A percentile compares a stretch with the other conserved stretches of the same genome.
Evolutionary conservation across 2,113 vertebrate species (phyloP).

Genomic region (Seriola quinqueradiata): DNA sequence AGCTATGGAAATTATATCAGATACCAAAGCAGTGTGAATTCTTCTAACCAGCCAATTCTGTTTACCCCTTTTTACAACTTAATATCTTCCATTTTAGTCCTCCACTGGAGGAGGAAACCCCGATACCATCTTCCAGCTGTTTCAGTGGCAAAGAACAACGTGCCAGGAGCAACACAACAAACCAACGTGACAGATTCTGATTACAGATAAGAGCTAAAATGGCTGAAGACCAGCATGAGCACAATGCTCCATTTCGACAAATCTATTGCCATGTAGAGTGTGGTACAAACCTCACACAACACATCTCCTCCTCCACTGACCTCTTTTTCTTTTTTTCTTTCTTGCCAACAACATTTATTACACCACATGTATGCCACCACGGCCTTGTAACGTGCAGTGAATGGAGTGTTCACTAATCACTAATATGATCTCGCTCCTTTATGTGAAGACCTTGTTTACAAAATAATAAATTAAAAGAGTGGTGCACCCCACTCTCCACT

Average conservation of each 20-base stretch:
- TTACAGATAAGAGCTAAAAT: conserved; percentile 27
- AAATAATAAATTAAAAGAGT: not conserved
- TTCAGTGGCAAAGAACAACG: not conserved
- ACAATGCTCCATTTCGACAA: conserved; percentile 4
- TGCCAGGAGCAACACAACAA: conserved; percentile 21
- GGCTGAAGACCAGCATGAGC: conserved; percentile 21
- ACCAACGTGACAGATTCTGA: conserved; percentile 10
- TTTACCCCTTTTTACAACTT: not conserved
- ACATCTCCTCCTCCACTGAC: not conserved
- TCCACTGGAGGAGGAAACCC: not conserved
- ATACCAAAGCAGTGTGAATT: not conserved
- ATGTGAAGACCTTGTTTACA: not conserved
- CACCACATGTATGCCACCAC: not conserved
- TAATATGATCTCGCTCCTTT: not conserved
- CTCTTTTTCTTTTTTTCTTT: not conserved
- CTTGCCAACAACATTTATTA: not conserved
- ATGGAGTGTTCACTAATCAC: not conserved
- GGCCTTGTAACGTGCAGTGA: not conserved
- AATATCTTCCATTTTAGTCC: not conserved
- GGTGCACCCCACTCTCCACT: not conserved
- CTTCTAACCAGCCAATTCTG: not conserved
- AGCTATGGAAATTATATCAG: not conserved
- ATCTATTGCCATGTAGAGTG: not conserved
- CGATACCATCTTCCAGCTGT: conserved; percentile 20
- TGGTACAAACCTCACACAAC: not conserved